Conservation (phyloP, 1,140 invertebrate genomes). For the Heliconius congener region DNA sequence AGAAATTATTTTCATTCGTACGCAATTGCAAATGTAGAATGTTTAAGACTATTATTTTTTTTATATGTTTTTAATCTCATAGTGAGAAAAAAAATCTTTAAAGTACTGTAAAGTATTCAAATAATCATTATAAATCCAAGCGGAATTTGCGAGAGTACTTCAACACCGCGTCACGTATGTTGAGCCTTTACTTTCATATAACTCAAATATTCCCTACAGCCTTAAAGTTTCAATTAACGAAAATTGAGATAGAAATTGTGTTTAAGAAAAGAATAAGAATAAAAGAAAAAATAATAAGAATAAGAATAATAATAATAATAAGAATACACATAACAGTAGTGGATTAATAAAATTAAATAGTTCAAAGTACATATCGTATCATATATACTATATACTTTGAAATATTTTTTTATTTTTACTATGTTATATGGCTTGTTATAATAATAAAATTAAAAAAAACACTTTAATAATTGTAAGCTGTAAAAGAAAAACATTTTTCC, state of each 20-base stretch:
- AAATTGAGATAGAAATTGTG: neutral
- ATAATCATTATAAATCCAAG: neutral
- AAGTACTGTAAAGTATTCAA: neutral
- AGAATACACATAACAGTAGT: neutral
- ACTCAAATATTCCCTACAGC: neutral
- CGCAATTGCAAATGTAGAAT: too few relatives aligned
- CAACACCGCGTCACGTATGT: neutral
- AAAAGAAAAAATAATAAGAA: too few relatives aligned
- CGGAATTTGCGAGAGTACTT: neutral
- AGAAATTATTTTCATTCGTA: too few relatives aligned
- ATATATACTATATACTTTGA: too few relatives aligned
- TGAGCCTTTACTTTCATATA: neutral
- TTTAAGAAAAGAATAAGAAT: neutral
- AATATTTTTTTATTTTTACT: too few relatives aligned
- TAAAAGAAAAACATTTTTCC: too few relatives aligned
- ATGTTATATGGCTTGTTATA: too few relatives aligned
- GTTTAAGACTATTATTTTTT: too few relatives aligned
- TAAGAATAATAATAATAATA: too few relatives aligned
- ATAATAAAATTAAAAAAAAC: too few relatives aligned
- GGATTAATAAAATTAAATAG: neutral
- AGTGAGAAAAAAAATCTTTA: neutral
- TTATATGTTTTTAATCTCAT: neutral
- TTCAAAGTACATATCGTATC: neutral
- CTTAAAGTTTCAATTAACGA: neutral
- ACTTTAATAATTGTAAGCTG: too few relatives aligned